Base-by-base conservation (phyloP, 2,888 invertebrate genomes). In the Caenorhabditis imperialis region DNA sequence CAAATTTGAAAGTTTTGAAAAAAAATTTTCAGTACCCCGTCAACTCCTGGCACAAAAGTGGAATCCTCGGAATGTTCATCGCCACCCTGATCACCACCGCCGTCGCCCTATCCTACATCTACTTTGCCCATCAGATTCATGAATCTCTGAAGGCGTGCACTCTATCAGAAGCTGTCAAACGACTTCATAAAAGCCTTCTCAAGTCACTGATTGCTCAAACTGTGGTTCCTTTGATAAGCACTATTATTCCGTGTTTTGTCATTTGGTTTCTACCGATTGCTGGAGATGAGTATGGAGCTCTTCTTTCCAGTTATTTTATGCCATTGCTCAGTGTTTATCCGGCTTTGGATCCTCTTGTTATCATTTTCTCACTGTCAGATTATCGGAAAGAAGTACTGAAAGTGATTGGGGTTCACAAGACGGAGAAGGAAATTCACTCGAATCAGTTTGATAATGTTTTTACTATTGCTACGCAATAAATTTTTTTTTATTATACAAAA, bases 241-340 rank as follows among this genome's bases (percentile, higher is more conserved):
- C 63, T 16, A 30, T 35, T 40, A 27, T 63, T 37, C 63, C 63
- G n/a, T 63, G 63, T 18, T 35, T 55, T 10, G 30, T 63, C 37
- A 30, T 55, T 7, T 63, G 63, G 63, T 47, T 18, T 38, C 18
- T 42, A n/a, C 63, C 63, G 8, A 10, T 63, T 4, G 20, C 20
- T n/a, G 25, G 53, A 18, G 45, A 45, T 37, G 6, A 12, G 5
- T 37, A 35, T 53, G 45, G 62, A 63, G 27, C 20, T 37, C 22
- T 22, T 2, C 55, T 57, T 16, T 33, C 30, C n/a, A 57, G 33
- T 8, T 57, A 33, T 20, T 25, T 57, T 16, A 37, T 63, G 22
- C 62, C 62, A 3, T 45, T 63, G 33, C 44, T 63, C 20, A 63
- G 62, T 27, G 33, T 44, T 14, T 63, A 63, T 23, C 62, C 62